These are phyloP conservation scores for Pampusana beccarii DNA, from an alignment of 2,113 vertebrate genomes.

Conservation along the genomic window DNA sequence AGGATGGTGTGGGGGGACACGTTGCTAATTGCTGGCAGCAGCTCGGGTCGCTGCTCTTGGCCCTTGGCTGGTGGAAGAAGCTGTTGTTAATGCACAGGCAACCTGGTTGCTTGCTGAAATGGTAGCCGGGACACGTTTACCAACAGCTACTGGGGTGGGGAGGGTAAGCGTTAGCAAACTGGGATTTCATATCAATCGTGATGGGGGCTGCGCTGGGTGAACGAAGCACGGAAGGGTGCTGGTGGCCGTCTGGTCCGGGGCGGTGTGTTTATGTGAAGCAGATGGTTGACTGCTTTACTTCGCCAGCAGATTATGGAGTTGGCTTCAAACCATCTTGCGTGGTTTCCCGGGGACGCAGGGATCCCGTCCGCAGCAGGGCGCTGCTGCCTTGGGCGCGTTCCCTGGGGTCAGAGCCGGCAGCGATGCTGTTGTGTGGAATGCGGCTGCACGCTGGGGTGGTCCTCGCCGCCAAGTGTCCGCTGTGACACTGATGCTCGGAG, in stretches of 20 bases:
- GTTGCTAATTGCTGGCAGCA: background rate
- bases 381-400: fast-evolving
- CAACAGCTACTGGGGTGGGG: background rate
- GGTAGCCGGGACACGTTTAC: background rate
- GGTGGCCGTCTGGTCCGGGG: background rate
- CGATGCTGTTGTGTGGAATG: fast-evolving
- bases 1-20: fast-evolving
- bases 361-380: background rate
- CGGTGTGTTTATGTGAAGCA: background rate
- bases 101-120: background rate
- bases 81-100: background rate
- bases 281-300: conserved; percentile 24
- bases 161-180: background rate
- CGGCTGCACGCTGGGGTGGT: background rate
- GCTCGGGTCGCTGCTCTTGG: background rate
- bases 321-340: background rate
- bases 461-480: fast-evolving
- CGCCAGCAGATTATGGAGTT: conserved; percentile 3
- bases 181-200: background rate
- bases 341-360: background rate
- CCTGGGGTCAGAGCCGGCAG: background rate
- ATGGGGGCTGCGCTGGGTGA: background rate
- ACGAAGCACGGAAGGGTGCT: background rate
- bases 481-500: background rate
- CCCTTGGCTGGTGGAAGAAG: background rate